Conservation (phyloP, 2,888 invertebrate species). For the Fragum sueziense region DNA sequence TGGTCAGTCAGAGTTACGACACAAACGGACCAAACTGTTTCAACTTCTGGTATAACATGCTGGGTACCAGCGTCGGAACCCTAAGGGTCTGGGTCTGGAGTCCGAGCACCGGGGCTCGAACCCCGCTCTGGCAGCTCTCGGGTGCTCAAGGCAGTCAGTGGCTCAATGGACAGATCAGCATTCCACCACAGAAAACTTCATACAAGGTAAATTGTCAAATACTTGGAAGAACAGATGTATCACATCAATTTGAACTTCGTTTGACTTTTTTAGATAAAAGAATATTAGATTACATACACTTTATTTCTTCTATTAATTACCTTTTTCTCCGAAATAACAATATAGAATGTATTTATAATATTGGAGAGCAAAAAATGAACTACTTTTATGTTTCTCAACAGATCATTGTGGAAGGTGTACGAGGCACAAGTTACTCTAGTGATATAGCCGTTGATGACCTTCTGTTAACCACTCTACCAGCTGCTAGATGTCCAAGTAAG, state of each 20-base stretch:
- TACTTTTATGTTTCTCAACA: too few relatives aligned
- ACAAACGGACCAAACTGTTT: conserved; percentile 61
- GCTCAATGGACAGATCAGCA: conserved; percentile 62
- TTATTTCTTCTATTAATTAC: too few relatives aligned
- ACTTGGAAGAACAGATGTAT: not conserved
- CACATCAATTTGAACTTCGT: not conserved
- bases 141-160: conserved; percentile 64
- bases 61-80: conserved; percentile 69
- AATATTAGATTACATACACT: too few relatives aligned
- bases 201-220: conserved; percentile 68
- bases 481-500: conserved; percentile 68
- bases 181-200: conserved; percentile 60
- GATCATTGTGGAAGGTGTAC: conserved; percentile 77
- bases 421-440: conserved; percentile 69
- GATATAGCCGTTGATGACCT: conserved; percentile 81
- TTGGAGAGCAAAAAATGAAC: too few relatives aligned
- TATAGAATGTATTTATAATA: too few relatives aligned
- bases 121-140: conserved; percentile 70
- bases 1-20: conserved; percentile 58
- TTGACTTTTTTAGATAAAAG: too few relatives aligned
- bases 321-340: too few relatives aligned
- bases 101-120: conserved; percentile 54
- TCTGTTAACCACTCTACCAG: conserved; percentile 23
- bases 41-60: conserved; percentile 80
- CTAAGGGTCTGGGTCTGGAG: conserved; percentile 68